phyloP scores from a whole-genome alignment of 2,797 vertebrate genomes.

The Melanotaenia parkinsoni region DNA sequence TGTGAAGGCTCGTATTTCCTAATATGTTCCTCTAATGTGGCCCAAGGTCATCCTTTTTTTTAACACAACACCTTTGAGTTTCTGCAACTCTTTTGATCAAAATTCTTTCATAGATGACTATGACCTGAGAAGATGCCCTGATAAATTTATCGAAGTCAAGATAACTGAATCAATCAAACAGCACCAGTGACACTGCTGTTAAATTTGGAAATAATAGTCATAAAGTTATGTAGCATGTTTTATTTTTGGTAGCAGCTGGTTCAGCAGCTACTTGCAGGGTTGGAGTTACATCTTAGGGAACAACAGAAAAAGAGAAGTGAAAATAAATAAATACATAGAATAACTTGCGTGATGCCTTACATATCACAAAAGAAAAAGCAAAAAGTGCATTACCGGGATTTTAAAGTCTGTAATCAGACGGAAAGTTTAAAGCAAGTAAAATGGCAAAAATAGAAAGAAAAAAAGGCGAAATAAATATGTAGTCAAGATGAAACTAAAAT shows the following conservation, averaged over 20 bases:
- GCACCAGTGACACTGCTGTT: conserved; percentile 6
- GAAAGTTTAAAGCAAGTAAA: conserved; percentile 11
- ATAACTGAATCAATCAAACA: conserved; percentile 10
- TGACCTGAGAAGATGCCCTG: conserved; percentile 11
- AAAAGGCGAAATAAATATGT: neutral
- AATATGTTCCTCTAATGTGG: neutral
- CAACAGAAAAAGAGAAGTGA: conserved; percentile 8
- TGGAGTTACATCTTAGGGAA: conserved; percentile 2
- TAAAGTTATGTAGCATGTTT: neutral
- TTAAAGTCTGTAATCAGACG: neutral
- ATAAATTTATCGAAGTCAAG: conserved; percentile 3
- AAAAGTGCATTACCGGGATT: conserved; percentile 2
- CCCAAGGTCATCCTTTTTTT: neutral
- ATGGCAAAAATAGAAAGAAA: neutral
- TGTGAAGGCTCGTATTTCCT: neutral
- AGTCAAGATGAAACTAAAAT: conserved; percentile 48
- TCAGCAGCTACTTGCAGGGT: conserved; percentile 5
- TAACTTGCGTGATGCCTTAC: neutral
- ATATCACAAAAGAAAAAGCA: neutral
- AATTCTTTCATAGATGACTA: conserved; percentile 2
- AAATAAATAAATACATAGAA: conserved; percentile 3
- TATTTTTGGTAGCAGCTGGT: conserved; percentile 15
- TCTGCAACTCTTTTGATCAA: conserved; percentile 1
- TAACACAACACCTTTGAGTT: neutral
- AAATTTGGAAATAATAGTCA: conserved; percentile 17